A percentile compares a stretch with the other conserved stretches of the same genome.
Conservation (phyloP, 2,888 invertebrate species). For the Drosophila bunnanda region DNA sequence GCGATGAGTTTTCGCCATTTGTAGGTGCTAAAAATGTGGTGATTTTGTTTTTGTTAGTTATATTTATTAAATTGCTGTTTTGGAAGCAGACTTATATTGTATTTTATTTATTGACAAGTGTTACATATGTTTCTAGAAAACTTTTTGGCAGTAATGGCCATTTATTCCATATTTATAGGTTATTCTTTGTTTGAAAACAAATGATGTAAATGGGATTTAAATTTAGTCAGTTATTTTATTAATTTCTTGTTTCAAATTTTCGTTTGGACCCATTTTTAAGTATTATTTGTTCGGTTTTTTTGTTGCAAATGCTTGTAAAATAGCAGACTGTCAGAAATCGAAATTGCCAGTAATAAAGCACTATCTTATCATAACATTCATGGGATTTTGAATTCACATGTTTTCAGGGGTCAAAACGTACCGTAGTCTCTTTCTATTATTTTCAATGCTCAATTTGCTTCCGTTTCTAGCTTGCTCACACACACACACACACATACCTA, state of each 20-base stretch:
- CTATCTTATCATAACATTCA: constrained; percentile 4
- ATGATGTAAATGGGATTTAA: no score
- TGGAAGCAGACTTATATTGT: no score
- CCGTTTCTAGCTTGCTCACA: constrained; percentile 13
- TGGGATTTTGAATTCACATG: constrained; percentile 20
- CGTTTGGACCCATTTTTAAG: no score
- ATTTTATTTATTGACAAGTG: background rate
- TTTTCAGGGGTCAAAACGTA: constrained; percentile 15
- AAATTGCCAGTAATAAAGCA: background rate
- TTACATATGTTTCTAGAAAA: no score
- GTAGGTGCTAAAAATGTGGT: background rate
- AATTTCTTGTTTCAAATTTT: no score
- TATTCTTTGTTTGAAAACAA: no score
- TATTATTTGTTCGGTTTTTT: no score
- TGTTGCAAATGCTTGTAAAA: no score
- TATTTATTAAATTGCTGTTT: background rate
- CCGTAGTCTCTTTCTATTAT: background rate
- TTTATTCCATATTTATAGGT: no score
- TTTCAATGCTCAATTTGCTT: constrained; percentile 31
- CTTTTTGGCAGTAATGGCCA: no score
- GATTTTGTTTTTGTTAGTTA: background rate
- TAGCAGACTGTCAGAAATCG: no score
- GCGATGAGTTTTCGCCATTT: background rate
- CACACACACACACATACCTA: constrained; percentile 2
- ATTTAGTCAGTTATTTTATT: no score